These are phyloP conservation scores for Physella acuta DNA, from an alignment of 1,140 invertebrate species.

Conservation along the genomic window DNA sequence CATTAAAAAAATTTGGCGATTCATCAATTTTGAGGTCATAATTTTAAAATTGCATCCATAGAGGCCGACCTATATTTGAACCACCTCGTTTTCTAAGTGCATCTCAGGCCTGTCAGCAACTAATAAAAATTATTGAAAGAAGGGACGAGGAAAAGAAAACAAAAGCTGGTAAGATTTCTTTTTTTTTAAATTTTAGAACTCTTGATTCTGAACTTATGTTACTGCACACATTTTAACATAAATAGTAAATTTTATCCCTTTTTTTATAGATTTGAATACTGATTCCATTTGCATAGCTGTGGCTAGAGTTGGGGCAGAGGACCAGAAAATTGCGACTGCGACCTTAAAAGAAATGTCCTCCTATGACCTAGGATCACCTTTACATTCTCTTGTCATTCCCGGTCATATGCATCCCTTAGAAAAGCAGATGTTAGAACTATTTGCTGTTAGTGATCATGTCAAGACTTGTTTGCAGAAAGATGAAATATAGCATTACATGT, in stretches of 20 bases:
- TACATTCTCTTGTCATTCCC: slow-evolving; percentile 90
- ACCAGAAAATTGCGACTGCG: slow-evolving; percentile 78
- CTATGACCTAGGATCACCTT: slow-evolving; percentile 81
- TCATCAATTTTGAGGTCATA: no score
- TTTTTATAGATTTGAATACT: slow-evolving; percentile 47
- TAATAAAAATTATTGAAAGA: slow-evolving; percentile 64
- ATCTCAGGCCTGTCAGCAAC: slow-evolving; percentile 79
- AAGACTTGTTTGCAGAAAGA: not conserved
- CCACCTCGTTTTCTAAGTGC: slow-evolving; percentile 92
- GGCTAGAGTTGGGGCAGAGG: slow-evolving; percentile 82
- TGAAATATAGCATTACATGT: not conserved
- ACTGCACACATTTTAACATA: no score
- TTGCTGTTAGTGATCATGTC: slow-evolving; percentile 44
- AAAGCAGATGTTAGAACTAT: slow-evolving; percentile 74
- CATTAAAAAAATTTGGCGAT: no score
- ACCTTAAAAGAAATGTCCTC: slow-evolving; percentile 74
- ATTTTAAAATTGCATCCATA: no score
- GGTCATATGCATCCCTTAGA: slow-evolving; percentile 88
- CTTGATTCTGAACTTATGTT: no score
- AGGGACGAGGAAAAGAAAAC: slow-evolving; percentile 22
- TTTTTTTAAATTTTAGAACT: no score
- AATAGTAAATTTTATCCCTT: slow-evolving; percentile 13
- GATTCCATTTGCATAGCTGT: slow-evolving; percentile 78
- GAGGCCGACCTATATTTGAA: slow-evolving; percentile 86
- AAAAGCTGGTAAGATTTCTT: not conserved